A percentile compares a stretch with the other conserved stretches of the same genome.
These are phyloP conservation scores for Salminus brasiliensis DNA, from an alignment of 2,113 vertebrate genomes.

Conservation along the genomic window DNA sequence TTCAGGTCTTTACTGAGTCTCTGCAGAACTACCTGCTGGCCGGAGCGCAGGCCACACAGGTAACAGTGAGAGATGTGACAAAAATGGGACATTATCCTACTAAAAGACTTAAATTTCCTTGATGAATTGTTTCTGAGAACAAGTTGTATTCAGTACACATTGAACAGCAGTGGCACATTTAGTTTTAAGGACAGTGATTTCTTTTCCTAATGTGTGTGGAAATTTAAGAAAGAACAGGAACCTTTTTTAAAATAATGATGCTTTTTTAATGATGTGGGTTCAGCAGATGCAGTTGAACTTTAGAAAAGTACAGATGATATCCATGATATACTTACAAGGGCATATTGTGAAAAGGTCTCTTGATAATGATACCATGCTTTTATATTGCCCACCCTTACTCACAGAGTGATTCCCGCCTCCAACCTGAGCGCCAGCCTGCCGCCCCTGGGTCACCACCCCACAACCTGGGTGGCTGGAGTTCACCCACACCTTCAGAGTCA, in stretches of 20 bases:
- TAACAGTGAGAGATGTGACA: not conserved
- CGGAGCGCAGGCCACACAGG: conserved; percentile 63
- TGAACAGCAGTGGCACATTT: too few species aligned
- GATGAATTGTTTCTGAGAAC: too few species aligned
- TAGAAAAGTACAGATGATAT: too few species aligned
- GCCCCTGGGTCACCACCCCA: conserved; percentile 85
- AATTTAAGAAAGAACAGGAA: too few species aligned
- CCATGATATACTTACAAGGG: not conserved
- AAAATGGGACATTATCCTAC: not conserved
- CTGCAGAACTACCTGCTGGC: conserved; percentile 93
- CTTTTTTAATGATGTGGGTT: too few species aligned
- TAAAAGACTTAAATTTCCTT: too few species aligned
- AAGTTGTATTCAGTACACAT: too few species aligned
- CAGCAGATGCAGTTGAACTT: too few species aligned
- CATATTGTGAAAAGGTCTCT: not conserved
- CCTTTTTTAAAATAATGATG: too few species aligned
- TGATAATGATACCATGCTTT: not conserved
- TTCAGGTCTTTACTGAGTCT: conserved; percentile 96
- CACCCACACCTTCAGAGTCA: conserved; percentile 93
- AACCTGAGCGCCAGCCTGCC: conserved; percentile 81
- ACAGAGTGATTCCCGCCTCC: conserved; percentile 82
- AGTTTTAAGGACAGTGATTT: too few species aligned
- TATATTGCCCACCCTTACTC: conserved; percentile 23
- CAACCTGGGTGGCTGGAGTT: conserved; percentile 91
- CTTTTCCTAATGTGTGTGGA: too few species aligned